A percentile compares a stretch with the other conserved stretches of the same genome.
phyloP scores from a whole-genome alignment of 2,888 invertebrate species.

The Leuctra nigra region DNA sequence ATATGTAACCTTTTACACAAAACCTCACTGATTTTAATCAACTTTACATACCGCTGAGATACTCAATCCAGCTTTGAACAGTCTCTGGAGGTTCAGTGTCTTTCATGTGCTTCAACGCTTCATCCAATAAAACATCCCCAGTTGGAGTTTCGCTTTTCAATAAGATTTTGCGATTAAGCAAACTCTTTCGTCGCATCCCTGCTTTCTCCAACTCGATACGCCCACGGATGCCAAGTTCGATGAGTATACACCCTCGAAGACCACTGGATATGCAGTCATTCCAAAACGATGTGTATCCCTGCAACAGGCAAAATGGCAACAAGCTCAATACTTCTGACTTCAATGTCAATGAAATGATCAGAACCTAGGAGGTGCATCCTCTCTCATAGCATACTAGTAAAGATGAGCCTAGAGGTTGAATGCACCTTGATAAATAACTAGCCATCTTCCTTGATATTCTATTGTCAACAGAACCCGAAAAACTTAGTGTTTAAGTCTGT shows the following conservation, averaged over 20 bases:
- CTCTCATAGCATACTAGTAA: too few species aligned
- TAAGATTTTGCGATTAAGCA: conserved; percentile 78
- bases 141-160: conserved; percentile 87
- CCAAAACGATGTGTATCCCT: conserved; percentile 99
- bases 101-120: conserved; percentile 95
- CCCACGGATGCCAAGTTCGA: conserved; percentile 91
- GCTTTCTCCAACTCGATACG: conserved; percentile 94
- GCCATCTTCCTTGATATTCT: too few species aligned
- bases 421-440: too few species aligned
- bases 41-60: conserved; percentile 78
- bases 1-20: too few species aligned
- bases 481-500: too few species aligned
- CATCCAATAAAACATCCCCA: conserved; percentile 92
- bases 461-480: too few species aligned
- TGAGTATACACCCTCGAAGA: conserved; percentile 94
- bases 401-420: too few species aligned
- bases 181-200: conserved; percentile 90
- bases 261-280: conserved; percentile 99
- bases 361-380: too few species aligned
- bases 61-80: conserved; percentile 99
- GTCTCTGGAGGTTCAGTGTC: conserved; percentile 97
- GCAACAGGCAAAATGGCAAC: conserved; percentile 36
- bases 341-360: too few species aligned
- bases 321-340: too few species aligned
- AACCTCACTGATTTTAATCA: too few species aligned